Evolutionary conservation across 2,113 vertebrate genomes (phyloP), one percentile per base, ranked within the genome.

Genomic region (Indicator maculatus): DNA sequence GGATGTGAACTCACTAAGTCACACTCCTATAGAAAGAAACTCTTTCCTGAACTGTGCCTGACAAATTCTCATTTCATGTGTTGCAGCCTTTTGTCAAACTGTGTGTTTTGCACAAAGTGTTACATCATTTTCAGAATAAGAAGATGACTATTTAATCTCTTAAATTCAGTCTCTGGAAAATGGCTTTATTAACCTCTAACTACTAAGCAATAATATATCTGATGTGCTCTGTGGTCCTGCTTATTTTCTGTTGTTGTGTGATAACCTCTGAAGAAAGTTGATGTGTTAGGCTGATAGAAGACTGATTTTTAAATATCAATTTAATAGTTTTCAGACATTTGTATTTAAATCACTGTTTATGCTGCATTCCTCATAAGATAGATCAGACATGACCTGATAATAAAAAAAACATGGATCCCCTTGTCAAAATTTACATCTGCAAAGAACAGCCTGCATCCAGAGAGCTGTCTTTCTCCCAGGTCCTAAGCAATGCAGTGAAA

Each of bases 141-240:
- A 79, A n/a, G 67, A 61, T 80, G 33, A 33, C 58, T 93, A 94
- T 84, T 85, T 39, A 91, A 77, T 91, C 21, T 95, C 45, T 71
- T 83, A 66, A 83, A 91, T 93, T 89, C 47, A 71, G 16, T 77
- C 76, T 36, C 93, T 80, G 28, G 78, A 85, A 96, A 85, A 86
- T 75, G 45, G 5, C 65, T 93, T 91, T 94, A 79, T 91, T 92
- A 77, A 92, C 86, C 41, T 79, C 71, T 80, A 47, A 31, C 87
- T 92, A 92, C 38, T 89, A 89, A 80, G 65, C 53, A 93, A 67
- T 89, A 80, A 88, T 78, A 31, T n/a, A 74, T 85, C 79, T 95
- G 89, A 76, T 93, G 71, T 75, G 64, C 41, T 90, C 47, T 53
- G 63, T 66, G 28, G 73, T 88, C 52, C 60, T 86, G 15, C 64